Base-by-base conservation (phyloP, 1,140 invertebrate genomes). In the Musca vetustissima region DNA sequence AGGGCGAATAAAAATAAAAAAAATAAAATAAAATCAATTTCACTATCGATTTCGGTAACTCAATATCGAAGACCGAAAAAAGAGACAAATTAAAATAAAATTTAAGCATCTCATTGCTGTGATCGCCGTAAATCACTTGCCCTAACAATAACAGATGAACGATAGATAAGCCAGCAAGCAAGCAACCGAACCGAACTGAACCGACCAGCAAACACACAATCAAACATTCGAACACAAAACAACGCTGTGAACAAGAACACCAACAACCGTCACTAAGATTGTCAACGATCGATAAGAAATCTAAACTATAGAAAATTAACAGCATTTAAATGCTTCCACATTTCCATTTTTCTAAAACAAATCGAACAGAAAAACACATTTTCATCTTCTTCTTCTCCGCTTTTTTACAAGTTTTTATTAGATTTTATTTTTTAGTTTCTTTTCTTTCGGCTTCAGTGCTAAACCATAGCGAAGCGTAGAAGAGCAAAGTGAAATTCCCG, bases 281-380 rank as follows among this genome's bases (percentile, higher is more conserved):
- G 28, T 61, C 36, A 17, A 36, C 17, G 9, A n/a, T 13, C 13
- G 57, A 61, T 61, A 61, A 61, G 7, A 19, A 61, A 17, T n/a
- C 36, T 15, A 61, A 61, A 61, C 57, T 61, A 61, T 61, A 36
- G 57, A 61, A 61, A 61, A 61, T 61, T 61, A 61, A 61, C 57
- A 61, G 36, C 57, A 61, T 61, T 61, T 61, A 59, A 61, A 61
- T 61, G 57, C 57, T 61, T 61, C 57, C 57, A 61, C 28, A 61
- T 61, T 61, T 59, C n/a, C 25, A 36, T 61, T 43, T 17, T n/a
- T n/a, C n/a, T n/a, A n/a, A n/a, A n/a, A 36, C 57, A 61, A 61
- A 61, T 61, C 36, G 36, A 43, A 43, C 36, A 43, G 13, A 43
- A n/a, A n/a, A n/a, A n/a, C n/a, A n/a, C n/a, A n/a, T n/a, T n/a